Base-by-base conservation (phyloP, 2,888 invertebrate species). In the Ashinkailepas kermadecensis region DNA sequence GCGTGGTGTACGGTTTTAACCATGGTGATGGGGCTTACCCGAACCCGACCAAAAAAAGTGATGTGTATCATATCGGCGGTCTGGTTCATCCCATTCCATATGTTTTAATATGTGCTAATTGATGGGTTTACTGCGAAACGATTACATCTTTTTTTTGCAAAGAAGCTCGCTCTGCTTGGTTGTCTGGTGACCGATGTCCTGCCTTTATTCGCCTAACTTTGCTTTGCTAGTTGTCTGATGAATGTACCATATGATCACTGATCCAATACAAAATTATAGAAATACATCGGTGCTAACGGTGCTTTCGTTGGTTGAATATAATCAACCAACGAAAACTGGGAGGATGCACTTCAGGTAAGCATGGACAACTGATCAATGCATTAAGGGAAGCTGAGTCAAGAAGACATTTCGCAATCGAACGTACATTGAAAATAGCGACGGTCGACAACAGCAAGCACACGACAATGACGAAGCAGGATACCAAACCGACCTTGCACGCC, bases 11-110 rank as follows among this genome's bases (percentile, higher is more conserved):
- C 13, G 25, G n/a, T 4, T 6, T 23, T 8, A 10, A 9, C 12
- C 67, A 25, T 11, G 67, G 67, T 25, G 25, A 67, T 67, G 67
- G 25, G 23, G 13, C 67, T 11, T 11, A 8, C 13, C 13, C 4
- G 25, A 13, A 13, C 67, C 67, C 10, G 13, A 25, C 18, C 25
- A 67, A 67, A 67, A 67, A 25, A 67, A 39, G 39, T 39, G 39
- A 39, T 67, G 25, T 12, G 65, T 67, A 67, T 67, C 23, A 67
- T 25, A 67, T 67, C 25, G 67, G 67, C 25, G 67, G n/a, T 67
- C 23, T 67, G 67, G 67, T 67, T 25, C 67, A 67, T 67, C 67
- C 67, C 67, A 67, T 67, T 67, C 67, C 67, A 67, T 67, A 13
- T 67, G 25, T n/a, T 67, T 67, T 67, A 25, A 12, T 25, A 11